phyloP scores from a whole-genome alignment of 2,797 vertebrate genomes.

The Sebastes hubbsi region DNA sequence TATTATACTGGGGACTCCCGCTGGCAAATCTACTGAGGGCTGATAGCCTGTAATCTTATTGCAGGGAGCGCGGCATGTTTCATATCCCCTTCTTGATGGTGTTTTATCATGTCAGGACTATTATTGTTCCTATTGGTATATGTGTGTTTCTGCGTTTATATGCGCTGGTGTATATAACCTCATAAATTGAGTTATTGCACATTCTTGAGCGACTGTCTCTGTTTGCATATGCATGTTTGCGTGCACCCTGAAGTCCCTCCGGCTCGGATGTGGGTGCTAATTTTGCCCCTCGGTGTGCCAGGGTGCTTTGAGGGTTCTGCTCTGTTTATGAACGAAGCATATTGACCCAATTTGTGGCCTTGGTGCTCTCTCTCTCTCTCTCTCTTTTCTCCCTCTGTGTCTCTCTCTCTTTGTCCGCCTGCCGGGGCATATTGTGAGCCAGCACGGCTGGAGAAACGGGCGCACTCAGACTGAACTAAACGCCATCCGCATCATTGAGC shows the following conservation, averaged over 20 bases:
- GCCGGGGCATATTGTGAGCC: conserved; percentile 75
- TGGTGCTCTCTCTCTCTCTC: conserved; percentile 84
- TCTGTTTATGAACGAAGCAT: conserved; percentile 97
- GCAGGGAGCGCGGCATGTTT: conserved; percentile 84
- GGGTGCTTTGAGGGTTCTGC: conserved; percentile 83
- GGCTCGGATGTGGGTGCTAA: conserved; percentile 90
- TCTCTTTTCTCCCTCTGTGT: neutral
- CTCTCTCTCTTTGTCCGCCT: conserved; percentile 84
- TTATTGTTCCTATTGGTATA: conserved; percentile 80
- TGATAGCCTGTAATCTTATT: conserved; percentile 93
- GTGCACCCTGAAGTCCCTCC: conserved; percentile 70
- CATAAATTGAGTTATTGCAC: conserved; percentile 78
- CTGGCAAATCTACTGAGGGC: conserved; percentile 92
- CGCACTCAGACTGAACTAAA: conserved; percentile 97
- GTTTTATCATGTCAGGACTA: conserved; percentile 82
- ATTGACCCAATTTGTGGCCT: conserved; percentile 97
- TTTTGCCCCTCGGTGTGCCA: conserved; percentile 89
- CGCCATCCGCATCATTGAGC: conserved; percentile 96
- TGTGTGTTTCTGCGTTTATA: conserved; percentile 78
- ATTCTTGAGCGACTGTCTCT: conserved; percentile 49
- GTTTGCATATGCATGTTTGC: conserved; percentile 70
- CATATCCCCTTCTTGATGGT: conserved; percentile 80
- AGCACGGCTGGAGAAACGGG: conserved; percentile 76
- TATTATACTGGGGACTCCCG: conserved; percentile 96
- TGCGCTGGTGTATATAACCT: conserved; percentile 69